Percentiles rank a stretch among this genome's conserved stretches.
These are phyloP conservation scores for Diarsia rubi DNA, from an alignment of 2,888 invertebrate species.

Conservation along the genomic window DNA sequence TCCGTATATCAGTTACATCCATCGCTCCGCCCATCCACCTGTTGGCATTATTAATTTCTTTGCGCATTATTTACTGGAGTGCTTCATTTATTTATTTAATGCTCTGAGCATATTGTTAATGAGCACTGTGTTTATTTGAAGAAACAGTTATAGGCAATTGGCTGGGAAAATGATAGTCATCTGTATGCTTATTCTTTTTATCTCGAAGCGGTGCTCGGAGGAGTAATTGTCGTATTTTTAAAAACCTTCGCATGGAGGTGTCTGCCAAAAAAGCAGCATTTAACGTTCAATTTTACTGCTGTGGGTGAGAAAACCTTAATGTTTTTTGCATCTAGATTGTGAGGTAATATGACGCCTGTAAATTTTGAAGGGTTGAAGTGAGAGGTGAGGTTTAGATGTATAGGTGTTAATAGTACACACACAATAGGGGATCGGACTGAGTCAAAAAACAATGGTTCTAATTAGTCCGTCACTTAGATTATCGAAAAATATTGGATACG, in stretches of 20 bases:
- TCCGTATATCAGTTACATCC: slow-evolving; percentile 51
- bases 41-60: slow-evolving; percentile 49
- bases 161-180: slow-evolving; percentile 18
- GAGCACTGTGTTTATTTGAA: slow-evolving; percentile 14
- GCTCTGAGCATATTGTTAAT: slow-evolving; percentile 21
- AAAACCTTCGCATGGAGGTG: not conserved
- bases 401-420: too few species aligned
- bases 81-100: slow-evolving; percentile 40
- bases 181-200: not conserved
- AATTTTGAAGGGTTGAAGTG: too few species aligned
- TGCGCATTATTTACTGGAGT: slow-evolving; percentile 9
- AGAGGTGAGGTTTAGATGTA: too few species aligned
- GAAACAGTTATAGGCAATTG: slow-evolving; percentile 3
- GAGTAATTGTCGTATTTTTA: not conserved
- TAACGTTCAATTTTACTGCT: too few species aligned
- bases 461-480: too few species aligned
- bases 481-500: too few species aligned
- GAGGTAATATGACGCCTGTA: too few species aligned
- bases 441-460: too few species aligned
- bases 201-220: not conserved
- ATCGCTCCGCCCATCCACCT: slow-evolving; percentile 53
- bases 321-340: too few species aligned
- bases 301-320: too few species aligned
- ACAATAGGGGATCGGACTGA: too few species aligned
- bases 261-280: too few species aligned